These are phyloP conservation scores for Oryzaephilus surinamensis DNA, from an alignment of 1,140 invertebrate species.

Conservation along the genomic window DNA sequence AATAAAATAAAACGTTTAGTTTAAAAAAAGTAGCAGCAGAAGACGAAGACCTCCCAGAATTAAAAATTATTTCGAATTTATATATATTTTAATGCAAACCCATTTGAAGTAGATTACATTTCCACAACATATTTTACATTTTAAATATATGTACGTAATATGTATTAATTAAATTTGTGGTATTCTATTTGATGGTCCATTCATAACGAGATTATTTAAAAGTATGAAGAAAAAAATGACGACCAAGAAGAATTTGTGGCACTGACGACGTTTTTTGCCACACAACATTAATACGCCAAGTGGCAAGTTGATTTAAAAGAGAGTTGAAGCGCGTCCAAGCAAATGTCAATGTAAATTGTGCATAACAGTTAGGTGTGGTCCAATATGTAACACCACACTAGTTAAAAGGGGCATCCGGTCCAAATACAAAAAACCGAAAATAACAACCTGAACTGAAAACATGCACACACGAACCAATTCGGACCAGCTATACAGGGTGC, in stretches of 20 bases:
- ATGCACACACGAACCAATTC: too few relatives aligned
- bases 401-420: neutral
- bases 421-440: too few relatives aligned
- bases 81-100: too few relatives aligned
- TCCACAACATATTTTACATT: neutral
- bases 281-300: neutral
- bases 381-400: neutral
- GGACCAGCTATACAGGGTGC: too few relatives aligned
- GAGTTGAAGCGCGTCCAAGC: slow-evolving; percentile 14
- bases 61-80: too few relatives aligned
- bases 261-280: neutral
- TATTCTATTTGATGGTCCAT: neutral
- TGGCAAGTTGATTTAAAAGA: slow-evolving; percentile 13
- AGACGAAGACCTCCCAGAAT: too few relatives aligned
- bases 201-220: too few relatives aligned
- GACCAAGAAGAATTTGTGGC: neutral
- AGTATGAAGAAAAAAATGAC: too few relatives aligned
- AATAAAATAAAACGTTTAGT: too few relatives aligned
- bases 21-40: too few relatives aligned
- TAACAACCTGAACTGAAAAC: too few relatives aligned
- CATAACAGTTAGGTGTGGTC: slow-evolving; percentile 15
- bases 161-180: neutral
- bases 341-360: slow-evolving; percentile 16
- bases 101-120: too few relatives aligned
- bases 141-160: neutral